These are phyloP conservation scores for Salvelinus sp. DNA, from an alignment of 2,113 vertebrate species.

Conservation along the genomic window DNA sequence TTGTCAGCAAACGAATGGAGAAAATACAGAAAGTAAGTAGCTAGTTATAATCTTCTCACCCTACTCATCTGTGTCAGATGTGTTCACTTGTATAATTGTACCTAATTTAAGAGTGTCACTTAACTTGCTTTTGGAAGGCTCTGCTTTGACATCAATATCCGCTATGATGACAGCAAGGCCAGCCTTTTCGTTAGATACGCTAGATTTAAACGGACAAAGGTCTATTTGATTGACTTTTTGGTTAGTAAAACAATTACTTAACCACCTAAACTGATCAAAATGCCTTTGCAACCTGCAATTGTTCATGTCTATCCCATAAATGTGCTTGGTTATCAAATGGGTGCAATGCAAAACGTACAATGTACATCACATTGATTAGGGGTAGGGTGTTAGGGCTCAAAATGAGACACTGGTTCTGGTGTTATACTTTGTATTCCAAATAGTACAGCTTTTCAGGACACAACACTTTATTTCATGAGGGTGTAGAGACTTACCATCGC, in stretches of 20 bases:
- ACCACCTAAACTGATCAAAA: not conserved
- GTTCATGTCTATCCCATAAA: no score
- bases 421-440: no score
- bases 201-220: constrained; percentile 65
- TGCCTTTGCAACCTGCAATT: not conserved
- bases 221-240: constrained; percentile 60
- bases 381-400: no score
- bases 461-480: no score
- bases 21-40: constrained; percentile 78
- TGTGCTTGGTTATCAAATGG: no score
- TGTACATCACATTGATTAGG: no score
- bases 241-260: no score
- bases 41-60: not conserved
- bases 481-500: no score
- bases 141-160: not conserved
- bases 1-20: constrained; percentile 65
- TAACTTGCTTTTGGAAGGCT: not conserved
- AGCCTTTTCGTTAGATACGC: not conserved
- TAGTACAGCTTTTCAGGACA: no score
- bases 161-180: not conserved
- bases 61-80: not conserved
- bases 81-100: not conserved
- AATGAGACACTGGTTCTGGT: no score
- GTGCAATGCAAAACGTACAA: no score
- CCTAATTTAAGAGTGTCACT: not conserved